Evolutionary conservation across 2,797 vertebrate species (phyloP).

Genomic region (Syndactyla subalaris): DNA sequence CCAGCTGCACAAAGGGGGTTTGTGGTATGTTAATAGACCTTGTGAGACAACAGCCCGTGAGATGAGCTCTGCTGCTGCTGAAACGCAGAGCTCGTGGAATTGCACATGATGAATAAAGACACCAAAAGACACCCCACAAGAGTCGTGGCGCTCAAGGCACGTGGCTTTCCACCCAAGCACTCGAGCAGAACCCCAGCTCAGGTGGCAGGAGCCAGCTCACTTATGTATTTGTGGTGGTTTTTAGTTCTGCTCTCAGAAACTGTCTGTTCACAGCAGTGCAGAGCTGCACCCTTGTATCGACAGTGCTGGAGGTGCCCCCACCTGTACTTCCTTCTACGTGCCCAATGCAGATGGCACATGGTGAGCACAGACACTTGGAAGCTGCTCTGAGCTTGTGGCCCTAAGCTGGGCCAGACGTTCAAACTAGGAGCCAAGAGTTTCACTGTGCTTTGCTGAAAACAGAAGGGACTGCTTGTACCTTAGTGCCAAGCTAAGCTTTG

Average conservation of each 20-base stretch:
- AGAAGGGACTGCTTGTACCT: not conserved
- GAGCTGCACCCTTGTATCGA: fast-evolving
- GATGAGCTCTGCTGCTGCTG: not conserved
- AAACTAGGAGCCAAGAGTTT: not conserved
- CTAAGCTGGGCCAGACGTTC: not conserved
- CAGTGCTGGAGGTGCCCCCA: not conserved
- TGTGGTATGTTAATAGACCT: not conserved
- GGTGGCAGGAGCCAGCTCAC: not conserved
- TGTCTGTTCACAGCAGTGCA: not conserved
- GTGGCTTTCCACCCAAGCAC: not conserved
- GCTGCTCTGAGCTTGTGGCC: not conserved
- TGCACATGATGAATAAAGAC: not conserved
- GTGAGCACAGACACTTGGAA: not conserved
- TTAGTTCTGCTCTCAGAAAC: not conserved
- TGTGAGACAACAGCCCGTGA: not conserved
- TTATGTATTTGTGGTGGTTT: not conserved
- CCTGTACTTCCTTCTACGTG: not conserved
- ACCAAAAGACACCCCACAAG: fast-evolving
- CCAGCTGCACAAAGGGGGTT: not conserved
- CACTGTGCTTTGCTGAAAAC: not conserved
- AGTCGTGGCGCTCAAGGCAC: fast-evolving
- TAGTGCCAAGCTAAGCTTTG: not conserved
- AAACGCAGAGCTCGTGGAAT: not conserved
- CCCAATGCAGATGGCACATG: fast-evolving
- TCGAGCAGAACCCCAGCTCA: not conserved